Evolutionary conservation across 2,888 invertebrate species (phyloP).

Genomic region (Tyria jacobaeae): DNA sequence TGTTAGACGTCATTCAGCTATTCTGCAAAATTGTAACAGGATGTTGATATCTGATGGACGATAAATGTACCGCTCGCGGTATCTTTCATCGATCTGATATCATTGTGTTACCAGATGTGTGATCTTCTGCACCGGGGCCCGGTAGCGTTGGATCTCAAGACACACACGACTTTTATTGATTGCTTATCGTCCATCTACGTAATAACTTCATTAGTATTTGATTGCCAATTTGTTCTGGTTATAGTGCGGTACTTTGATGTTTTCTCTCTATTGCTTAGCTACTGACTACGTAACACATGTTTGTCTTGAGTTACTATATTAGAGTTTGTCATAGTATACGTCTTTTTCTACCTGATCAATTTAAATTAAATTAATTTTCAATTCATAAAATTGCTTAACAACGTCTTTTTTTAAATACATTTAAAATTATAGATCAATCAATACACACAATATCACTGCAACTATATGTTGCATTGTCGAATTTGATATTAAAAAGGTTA

Average conservation of each 20-base stretch:
- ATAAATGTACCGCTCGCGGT: background rate
- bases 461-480: too few species aligned
- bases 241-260: background rate
- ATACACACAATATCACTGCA: too few species aligned
- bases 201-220: background rate
- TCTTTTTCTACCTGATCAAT: too few species aligned
- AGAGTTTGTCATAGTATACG: too few species aligned
- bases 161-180: background rate
- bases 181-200: background rate
- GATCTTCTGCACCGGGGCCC: background rate
- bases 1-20: background rate
- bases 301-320: background rate
- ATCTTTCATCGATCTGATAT: background rate
- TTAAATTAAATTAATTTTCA: too few species aligned
- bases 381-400: too few species aligned
- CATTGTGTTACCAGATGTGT: background rate
- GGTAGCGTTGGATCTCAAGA: background rate
- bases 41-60: constrained; percentile 3
- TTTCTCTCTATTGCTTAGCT: background rate
- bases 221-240: background rate
- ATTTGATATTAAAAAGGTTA: too few species aligned
- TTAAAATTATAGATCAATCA: too few species aligned
- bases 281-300: background rate
- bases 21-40: background rate
- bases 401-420: too few species aligned